Conservation (phyloP, 2,113 vertebrate species). For the Furnarius figulus region DNA sequence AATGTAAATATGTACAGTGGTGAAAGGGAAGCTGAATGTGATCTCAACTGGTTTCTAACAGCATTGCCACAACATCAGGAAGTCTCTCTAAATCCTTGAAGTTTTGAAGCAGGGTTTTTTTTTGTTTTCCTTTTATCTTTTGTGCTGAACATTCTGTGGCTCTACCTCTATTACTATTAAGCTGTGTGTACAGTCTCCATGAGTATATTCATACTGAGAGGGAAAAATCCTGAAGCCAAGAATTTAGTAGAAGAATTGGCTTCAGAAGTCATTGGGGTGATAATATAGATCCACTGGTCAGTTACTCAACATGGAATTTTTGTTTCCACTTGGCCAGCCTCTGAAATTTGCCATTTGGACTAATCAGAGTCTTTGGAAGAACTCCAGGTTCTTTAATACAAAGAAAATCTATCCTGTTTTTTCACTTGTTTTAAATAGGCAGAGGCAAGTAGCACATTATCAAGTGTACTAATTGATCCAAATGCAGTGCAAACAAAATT, state of each 20-base stretch:
- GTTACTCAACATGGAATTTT: not conserved
- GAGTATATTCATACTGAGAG: fast-evolving
- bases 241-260: not conserved
- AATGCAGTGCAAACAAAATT: slow-evolving; percentile 61
- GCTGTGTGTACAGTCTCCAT: not conserved
- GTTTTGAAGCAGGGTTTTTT: not conserved
- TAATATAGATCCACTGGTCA: not conserved
- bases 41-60: not conserved
- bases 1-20: not conserved
- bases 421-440: slow-evolving; percentile 1
- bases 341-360: not conserved
- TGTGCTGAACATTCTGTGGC: not conserved
- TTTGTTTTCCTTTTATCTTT: not conserved
- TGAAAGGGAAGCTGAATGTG: not conserved
- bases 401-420: slow-evolving; percentile 1
- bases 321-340: not conserved
- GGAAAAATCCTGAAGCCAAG: not conserved
- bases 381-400: slow-evolving; percentile 5
- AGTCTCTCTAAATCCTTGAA: not conserved
- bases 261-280: not conserved
- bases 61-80: not conserved
- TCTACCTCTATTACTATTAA: not conserved
- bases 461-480: slow-evolving; percentile 60
- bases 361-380: not conserved
- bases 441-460: slow-evolving; percentile 13